Conservation (phyloP, 2,888 invertebrate genomes). For the Dryomyza anilis region DNA sequence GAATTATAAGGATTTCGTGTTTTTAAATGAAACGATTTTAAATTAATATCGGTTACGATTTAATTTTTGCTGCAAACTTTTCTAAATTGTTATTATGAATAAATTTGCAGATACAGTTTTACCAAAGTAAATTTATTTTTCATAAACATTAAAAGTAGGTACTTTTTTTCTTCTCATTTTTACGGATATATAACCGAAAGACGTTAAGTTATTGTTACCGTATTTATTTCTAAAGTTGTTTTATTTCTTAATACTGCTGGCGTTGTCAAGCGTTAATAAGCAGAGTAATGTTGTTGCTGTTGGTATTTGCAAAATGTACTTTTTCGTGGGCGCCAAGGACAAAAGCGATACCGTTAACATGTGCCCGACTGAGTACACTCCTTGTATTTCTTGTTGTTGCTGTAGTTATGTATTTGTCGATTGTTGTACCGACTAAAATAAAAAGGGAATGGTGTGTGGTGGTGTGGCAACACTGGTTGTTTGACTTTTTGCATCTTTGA, state of each 20-base stretch:
- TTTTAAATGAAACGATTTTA: too few relatives aligned
- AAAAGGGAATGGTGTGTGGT: too few relatives aligned
- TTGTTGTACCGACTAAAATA: too few relatives aligned
- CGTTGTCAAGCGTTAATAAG: slow-evolving; percentile 18
- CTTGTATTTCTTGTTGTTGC: neutral
- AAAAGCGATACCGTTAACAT: neutral
- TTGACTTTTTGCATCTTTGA: slow-evolving; percentile 8
- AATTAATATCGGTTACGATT: too few relatives aligned
- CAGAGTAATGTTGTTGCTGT: neutral
- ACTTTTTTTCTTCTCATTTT: neutral
- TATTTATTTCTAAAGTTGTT: neutral
- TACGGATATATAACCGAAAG: slow-evolving; percentile 4
- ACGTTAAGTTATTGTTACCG: neutral
- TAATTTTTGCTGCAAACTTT: too few relatives aligned
- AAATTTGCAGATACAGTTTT: too few relatives aligned
- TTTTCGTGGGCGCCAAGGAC: neutral
- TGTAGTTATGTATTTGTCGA: neutral
- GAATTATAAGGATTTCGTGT: too few relatives aligned
- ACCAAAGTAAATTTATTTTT: too few relatives aligned
- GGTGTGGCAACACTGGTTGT: neutral
- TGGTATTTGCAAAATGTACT: neutral
- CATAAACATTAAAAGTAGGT: too few relatives aligned
- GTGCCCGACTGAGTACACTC: neutral
- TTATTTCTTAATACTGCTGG: neutral
- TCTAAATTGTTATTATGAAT: too few relatives aligned